These are phyloP conservation scores for Dryomyza anilis DNA, from an alignment of 2,888 invertebrate species.

Conservation along the genomic window DNA sequence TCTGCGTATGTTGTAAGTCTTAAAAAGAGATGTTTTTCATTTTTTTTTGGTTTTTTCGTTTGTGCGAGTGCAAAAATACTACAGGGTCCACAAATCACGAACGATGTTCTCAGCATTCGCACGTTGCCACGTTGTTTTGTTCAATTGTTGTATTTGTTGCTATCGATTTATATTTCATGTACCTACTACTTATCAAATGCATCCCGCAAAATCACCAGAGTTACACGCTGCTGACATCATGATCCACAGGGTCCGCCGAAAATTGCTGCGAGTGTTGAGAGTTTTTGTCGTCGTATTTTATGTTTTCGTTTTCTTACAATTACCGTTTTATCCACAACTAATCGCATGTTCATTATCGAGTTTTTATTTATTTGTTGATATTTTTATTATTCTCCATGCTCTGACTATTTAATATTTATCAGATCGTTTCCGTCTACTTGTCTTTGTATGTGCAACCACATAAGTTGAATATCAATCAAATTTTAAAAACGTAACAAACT, in stretches of 20 bases:
- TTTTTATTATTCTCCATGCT: too few relatives aligned
- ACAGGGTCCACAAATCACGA: conserved; percentile 9
- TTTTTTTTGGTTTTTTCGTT: neutral
- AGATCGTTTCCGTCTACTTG: neutral
- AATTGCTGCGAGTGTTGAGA: neutral
- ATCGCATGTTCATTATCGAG: conserved; percentile 5
- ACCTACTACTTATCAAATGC: too few relatives aligned
- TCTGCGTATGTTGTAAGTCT: conserved; percentile 73
- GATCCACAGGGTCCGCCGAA: too few relatives aligned
- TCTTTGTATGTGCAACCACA: neutral
- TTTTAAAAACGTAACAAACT: too few relatives aligned
- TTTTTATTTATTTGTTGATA: neutral
- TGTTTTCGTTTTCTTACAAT: conserved; percentile 1
- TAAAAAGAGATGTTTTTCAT: conserved; percentile 40
- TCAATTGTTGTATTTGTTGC: too few relatives aligned
- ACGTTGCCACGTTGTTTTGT: neutral
- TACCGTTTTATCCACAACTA: neutral
- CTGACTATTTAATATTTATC: too few relatives aligned
- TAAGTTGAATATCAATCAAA: too few relatives aligned
- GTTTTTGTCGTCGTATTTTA: conserved; percentile 4
- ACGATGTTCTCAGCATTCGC: neutral
- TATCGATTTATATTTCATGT: too few relatives aligned
- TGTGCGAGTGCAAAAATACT: conserved; percentile 34
- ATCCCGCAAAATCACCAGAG: too few relatives aligned
- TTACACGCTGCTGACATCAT: too few relatives aligned